A percentile compares a stretch with the other conserved stretches of the same genome.
Evolutionary conservation across 2,888 invertebrate genomes (phyloP).

Genomic region (Cephus rjabovi): DNA sequence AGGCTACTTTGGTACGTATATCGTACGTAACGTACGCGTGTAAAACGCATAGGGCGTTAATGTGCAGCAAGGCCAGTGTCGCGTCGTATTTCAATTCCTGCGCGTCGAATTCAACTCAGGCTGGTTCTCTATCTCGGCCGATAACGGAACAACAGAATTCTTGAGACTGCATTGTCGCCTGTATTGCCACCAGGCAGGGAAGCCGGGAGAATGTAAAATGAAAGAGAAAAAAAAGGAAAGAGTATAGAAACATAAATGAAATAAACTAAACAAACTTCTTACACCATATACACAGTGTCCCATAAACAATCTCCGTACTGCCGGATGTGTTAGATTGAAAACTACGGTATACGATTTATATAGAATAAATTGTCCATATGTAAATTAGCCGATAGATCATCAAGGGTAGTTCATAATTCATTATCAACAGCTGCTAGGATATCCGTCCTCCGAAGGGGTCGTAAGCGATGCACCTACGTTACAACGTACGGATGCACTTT

Average conservation of each 20-base stretch:
- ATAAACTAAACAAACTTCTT: not conserved
- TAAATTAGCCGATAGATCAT: slow-evolving; percentile 23
- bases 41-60: not conserved
- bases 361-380: slow-evolving; percentile 5
- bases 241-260: not conserved
- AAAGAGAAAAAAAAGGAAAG: not conserved
- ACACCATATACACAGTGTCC: not conserved
- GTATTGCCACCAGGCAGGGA: slow-evolving; percentile 7
- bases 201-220: not conserved
- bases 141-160: slow-evolving; percentile 49
- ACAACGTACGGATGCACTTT: not conserved
- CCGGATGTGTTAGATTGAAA: not conserved
- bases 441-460: slow-evolving; percentile 24
- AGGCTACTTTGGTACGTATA: not conserved
- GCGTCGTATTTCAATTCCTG: slow-evolving; percentile 52
- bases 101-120: slow-evolving; percentile 51
- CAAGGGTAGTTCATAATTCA: slow-evolving; percentile 34
- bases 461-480: not conserved
- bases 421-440: slow-evolving; percentile 52
- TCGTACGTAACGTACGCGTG: not conserved
- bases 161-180: slow-evolving; percentile 38
- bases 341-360: not conserved
- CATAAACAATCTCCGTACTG: not conserved
- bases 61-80: slow-evolving; percentile 24
- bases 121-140: slow-evolving; percentile 33